Evolutionary conservation across 2,888 invertebrate species (phyloP).

Genomic region (Notocelia uddmanniana): DNA sequence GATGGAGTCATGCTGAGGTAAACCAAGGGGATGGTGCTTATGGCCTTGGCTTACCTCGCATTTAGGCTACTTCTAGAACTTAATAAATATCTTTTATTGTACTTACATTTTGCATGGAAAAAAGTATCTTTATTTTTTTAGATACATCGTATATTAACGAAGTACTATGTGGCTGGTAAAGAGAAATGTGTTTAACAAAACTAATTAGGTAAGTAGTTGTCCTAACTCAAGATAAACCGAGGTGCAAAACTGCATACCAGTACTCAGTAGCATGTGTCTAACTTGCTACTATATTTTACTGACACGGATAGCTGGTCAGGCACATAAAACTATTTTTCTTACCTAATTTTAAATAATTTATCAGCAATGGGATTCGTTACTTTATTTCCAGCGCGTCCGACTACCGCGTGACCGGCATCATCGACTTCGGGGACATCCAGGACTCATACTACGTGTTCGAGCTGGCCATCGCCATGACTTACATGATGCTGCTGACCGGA

Average conservation of each 20-base stretch:
- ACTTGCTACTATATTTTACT: not conserved
- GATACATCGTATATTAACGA: too few species aligned
- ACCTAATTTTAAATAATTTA: too few species aligned
- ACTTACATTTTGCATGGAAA: not conserved
- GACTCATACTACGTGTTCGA: conserved; percentile 92
- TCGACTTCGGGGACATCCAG: conserved; percentile 95
- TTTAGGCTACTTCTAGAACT: conserved; percentile 9
- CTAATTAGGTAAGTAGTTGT: not conserved
- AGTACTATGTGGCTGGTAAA: too few species aligned
- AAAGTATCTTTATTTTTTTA: too few species aligned
- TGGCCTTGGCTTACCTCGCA: conserved; percentile 55
- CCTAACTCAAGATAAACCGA: not conserved
- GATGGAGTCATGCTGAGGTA: conserved; percentile 70
- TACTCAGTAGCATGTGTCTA: not conserved
- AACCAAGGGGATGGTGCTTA: conserved; percentile 56
- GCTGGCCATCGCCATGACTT: conserved; percentile 92
- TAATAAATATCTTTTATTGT: not conserved
- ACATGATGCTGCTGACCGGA: conserved; percentile 90
- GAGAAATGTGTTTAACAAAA: not conserved
- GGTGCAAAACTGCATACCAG: not conserved
- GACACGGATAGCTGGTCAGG: not conserved
- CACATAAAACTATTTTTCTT: too few species aligned
- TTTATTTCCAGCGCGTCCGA: conserved; percentile 67
- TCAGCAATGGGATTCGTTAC: not conserved
- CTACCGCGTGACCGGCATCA: conserved; percentile 88